A percentile compares a stretch with the other conserved stretches of the same genome.
Conservation (phyloP, 2,797 vertebrate species). For the Acropternis orthonyx region DNA sequence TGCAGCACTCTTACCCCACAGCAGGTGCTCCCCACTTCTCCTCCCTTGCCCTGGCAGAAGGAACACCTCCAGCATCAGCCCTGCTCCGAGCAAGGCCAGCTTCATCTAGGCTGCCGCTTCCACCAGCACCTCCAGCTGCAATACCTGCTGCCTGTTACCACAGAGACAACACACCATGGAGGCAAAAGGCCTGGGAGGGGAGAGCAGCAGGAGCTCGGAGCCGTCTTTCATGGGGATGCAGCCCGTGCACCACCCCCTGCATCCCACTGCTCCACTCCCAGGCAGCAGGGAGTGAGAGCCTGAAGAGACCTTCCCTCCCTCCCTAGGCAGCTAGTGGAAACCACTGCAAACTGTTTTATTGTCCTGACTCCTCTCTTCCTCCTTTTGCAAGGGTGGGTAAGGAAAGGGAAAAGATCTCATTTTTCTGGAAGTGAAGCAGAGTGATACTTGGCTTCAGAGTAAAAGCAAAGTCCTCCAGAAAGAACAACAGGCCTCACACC, state of each 20-base stretch:
- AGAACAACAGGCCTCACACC: not conserved
- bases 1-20: not conserved
- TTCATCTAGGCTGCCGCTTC: not conserved
- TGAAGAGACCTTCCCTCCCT: not conserved
- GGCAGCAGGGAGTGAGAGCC: not conserved
- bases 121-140: not conserved
- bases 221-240: not conserved
- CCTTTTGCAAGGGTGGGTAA: not conserved
- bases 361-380: not conserved
- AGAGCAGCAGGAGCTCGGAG: constrained; percentile 23
- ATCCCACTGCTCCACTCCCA: not conserved
- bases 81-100: not conserved
- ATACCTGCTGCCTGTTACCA: not conserved
- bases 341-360: not conserved
- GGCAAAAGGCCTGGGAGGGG: not conserved
- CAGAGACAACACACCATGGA: not conserved
- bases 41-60: not conserved
- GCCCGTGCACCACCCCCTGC: not conserved
- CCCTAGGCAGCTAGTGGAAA: not conserved
- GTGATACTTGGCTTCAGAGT: not conserved
- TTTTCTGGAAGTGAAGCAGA: not conserved
- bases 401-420: not conserved
- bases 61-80: not conserved
- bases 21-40: not conserved
- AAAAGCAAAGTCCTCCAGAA: not conserved